Evolutionary conservation across 2,888 invertebrate species (phyloP).

Genomic region (Stratiomys singularior): DNA sequence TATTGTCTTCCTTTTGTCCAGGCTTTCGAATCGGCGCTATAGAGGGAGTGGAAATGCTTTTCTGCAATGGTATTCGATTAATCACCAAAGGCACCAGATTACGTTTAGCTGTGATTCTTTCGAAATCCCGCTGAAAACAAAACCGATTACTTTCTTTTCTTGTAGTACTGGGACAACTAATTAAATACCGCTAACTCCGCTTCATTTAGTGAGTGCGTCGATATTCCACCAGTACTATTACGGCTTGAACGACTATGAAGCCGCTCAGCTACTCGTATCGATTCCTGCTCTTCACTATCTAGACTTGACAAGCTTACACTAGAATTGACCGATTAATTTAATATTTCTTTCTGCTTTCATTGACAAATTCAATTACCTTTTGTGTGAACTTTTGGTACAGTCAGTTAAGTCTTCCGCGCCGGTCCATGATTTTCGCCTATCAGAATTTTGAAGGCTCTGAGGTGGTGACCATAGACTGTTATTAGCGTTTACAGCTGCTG

Average conservation of each 20-base stretch:
- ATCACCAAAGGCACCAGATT: conserved; percentile 68
- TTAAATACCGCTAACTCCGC: conserved; percentile 86
- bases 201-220: conserved; percentile 87
- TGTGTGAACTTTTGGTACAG: conserved; percentile 69
- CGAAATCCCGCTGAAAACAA: conserved; percentile 60
- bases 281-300: conserved; percentile 87
- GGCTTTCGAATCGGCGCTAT: conserved; percentile 78
- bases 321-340: conserved; percentile 53
- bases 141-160: neutral
- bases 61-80: conserved; percentile 82
- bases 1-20: conserved; percentile 68
- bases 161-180: conserved; percentile 34
- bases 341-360: no score
- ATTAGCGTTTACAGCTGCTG: conserved; percentile 55
- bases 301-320: conserved; percentile 81
- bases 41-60: conserved; percentile 90
- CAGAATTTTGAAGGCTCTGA: conserved; percentile 62
- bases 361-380: conserved; percentile 65
- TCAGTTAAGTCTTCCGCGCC: conserved; percentile 79
- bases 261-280: conserved; percentile 67
- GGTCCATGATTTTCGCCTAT: conserved; percentile 84
- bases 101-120: conserved; percentile 64
- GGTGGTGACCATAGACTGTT: conserved; percentile 63
- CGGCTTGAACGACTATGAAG: conserved; percentile 64
- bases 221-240: conserved; percentile 68